A percentile compares a stretch with the other conserved stretches of the same genome.
These are phyloP conservation scores for Lepilemur septentrionalis DNA, from an alignment of 2,797 vertebrate species.

Conservation along the genomic window DNA sequence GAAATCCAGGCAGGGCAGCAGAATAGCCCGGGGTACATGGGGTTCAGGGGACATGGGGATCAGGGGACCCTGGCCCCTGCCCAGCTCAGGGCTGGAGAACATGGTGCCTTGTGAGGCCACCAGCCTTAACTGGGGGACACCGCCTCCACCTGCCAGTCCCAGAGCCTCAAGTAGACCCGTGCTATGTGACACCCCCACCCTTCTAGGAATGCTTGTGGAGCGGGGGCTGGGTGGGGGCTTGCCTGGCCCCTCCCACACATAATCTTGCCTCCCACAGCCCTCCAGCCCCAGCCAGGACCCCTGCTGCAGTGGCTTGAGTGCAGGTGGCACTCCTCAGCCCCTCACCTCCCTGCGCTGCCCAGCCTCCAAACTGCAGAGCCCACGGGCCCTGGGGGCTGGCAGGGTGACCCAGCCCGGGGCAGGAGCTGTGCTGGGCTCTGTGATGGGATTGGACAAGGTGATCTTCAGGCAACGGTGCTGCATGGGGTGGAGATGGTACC, in stretches of 20 bases:
- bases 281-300: background rate
- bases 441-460: no score
- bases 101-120: background rate
- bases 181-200: no score
- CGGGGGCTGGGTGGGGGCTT: accelerated
- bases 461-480: background rate
- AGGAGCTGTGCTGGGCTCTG: background rate
- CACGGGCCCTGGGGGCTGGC: background rate
- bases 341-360: background rate
- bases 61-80: background rate
- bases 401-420: background rate
- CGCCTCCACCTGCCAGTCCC: accelerated
- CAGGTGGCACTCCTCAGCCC: background rate
- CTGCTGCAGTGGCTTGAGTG: background rate
- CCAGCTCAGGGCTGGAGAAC: background rate
- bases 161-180: background rate
- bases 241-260: background rate
- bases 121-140: background rate
- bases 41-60: background rate
- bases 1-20: background rate
- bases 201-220: background rate
- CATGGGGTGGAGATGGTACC: background rate
- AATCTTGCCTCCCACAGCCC: background rate
- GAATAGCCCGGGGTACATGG: background rate
- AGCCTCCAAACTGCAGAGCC: background rate